These are phyloP conservation scores for Deilephila elpenor DNA, from an alignment of 2,888 invertebrate species.

Conservation along the genomic window DNA sequence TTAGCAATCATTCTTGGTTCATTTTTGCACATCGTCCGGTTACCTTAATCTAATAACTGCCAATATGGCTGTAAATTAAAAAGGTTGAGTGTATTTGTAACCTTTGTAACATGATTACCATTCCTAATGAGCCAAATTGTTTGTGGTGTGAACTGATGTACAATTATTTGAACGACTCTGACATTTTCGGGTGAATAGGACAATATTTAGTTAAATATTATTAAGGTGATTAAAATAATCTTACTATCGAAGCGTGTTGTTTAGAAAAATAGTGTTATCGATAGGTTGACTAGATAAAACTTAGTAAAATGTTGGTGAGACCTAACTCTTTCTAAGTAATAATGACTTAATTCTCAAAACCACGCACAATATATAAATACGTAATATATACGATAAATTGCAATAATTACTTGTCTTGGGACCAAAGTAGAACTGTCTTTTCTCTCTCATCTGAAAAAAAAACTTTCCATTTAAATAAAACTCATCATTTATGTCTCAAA, in stretches of 20 bases:
- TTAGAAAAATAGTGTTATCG: background rate
- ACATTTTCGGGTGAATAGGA: background rate
- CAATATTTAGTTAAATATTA: background rate
- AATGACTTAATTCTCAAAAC: background rate
- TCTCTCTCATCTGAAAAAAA: background rate
- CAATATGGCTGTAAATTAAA: slow-evolving; percentile 41
- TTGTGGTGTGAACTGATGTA: slow-evolving; percentile 37
- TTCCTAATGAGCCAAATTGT: slow-evolving; percentile 71
- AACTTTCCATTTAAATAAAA: too few relatives aligned
- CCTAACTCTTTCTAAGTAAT: background rate
- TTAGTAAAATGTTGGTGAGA: background rate
- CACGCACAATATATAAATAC: background rate
- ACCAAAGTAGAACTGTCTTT: slow-evolving; percentile 16
- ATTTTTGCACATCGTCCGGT: slow-evolving; percentile 14
- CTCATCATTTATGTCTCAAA: too few relatives aligned
- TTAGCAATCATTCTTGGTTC: background rate
- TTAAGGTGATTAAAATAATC: background rate
- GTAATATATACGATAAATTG: background rate
- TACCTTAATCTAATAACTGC: slow-evolving; percentile 35
- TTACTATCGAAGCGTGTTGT: background rate
- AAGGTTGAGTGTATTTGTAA: background rate
- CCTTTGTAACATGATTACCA: slow-evolving; percentile 35
- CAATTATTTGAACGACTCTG: slow-evolving; percentile 32
- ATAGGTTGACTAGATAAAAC: background rate
- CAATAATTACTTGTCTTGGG: background rate